phyloP scores from a whole-genome alignment of 35 echinoderm and acorn worm species.

The Ophiothrix spiculata region DNA sequence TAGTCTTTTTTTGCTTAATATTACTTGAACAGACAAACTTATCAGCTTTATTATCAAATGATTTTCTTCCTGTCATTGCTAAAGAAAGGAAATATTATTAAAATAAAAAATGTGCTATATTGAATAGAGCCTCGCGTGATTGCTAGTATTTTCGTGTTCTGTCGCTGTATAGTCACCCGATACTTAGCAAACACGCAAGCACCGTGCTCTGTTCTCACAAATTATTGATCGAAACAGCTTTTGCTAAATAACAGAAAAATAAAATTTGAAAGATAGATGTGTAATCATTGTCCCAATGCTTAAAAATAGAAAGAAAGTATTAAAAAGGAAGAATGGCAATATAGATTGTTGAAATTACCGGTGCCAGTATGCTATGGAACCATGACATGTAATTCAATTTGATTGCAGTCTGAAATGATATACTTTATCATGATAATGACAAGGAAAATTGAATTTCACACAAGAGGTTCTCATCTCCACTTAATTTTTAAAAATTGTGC shows the following conservation, averaged over 20 bases:
- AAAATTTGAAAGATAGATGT: background rate
- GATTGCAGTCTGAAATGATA: background rate
- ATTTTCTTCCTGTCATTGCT: no score
- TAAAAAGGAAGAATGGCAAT: background rate
- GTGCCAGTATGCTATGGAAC: background rate
- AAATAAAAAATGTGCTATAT: no score
- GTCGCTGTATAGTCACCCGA: background rate
- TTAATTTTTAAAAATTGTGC: no score
- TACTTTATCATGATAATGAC: background rate
- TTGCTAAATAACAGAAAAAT: background rate
- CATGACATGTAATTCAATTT: background rate
- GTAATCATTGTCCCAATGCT: background rate
- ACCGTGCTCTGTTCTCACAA: background rate
- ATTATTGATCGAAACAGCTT: slow-evolving; percentile 13
- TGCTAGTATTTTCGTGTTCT: background rate
- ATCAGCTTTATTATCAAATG: no score
- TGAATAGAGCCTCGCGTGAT: no score
- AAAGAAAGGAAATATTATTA: no score
- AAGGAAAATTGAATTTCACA: background rate
- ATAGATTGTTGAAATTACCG: background rate
- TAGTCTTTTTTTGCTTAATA: no score
- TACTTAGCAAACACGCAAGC: background rate
- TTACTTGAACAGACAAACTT: no score
- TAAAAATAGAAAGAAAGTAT: background rate
- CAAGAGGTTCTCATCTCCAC: background rate